These are phyloP conservation scores for cat (Felis catus) DNA, from an alignment of 2,113 vertebrate species.

Conservation along the genomic window F.catus_Fca126_mat1.0 CM031418.1:20525501-20526000, in stretches of 20 bases:
- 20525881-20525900: neutral
- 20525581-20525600: neutral
- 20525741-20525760: neutral
- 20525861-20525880: neutral
- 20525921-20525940: neutral
- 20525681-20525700: neutral
- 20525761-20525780: neutral
- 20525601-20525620: neutral
- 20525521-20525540: neutral
- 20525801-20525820: neutral
- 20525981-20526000: neutral
- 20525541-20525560: neutral
- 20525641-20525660: neutral
- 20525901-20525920: neutral
- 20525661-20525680: neutral
- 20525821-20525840: neutral
- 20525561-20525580: neutral
- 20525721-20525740: slow-evolving; percentile 2
- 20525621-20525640: neutral
- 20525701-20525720: neutral
- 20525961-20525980: neutral
- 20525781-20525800: neutral
- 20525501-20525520: no score
- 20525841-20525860: neutral
- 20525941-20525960: neutral